These are phyloP conservation scores for Ochotona curzoniae DNA, from an alignment of 2,113 vertebrate species.

Conservation along the genomic window DNA sequence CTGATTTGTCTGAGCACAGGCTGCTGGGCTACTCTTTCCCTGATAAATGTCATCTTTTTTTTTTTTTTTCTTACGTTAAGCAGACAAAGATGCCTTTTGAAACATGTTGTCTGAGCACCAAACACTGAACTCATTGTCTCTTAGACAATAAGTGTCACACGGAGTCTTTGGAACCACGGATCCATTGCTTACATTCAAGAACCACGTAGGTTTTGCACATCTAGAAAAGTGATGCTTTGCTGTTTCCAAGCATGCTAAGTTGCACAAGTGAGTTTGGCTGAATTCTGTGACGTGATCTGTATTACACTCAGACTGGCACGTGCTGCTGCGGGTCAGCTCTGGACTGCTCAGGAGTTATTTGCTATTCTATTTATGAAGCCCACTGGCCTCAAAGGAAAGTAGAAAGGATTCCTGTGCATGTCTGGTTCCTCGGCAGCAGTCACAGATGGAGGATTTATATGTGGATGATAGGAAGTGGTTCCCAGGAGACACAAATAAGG, in stretches of 20 bases:
- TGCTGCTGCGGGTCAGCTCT: not conserved
- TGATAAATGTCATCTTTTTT: slow-evolving; percentile 64
- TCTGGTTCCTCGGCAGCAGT: not conserved
- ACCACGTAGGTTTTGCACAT: slow-evolving; percentile 43
- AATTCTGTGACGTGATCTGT: not conserved
- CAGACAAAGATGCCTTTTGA: slow-evolving; percentile 80
- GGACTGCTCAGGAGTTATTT: not conserved
- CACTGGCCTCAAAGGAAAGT: not conserved
- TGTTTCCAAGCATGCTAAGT: slow-evolving; percentile 40
- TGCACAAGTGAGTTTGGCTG: not conserved
- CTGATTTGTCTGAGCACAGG: slow-evolving; percentile 63
- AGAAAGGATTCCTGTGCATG: not conserved
- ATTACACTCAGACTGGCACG: not conserved
- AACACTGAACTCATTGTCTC: slow-evolving; percentile 77
- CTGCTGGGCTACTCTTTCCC: slow-evolving; percentile 67
- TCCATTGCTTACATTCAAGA: slow-evolving; percentile 50
- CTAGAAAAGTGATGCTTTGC: slow-evolving; percentile 26
- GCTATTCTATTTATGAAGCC: not conserved
- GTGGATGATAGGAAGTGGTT: not conserved
- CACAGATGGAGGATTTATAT: not conserved
- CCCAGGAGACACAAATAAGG: not conserved
- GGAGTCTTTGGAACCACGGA: slow-evolving; percentile 53
- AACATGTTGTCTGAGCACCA: slow-evolving; percentile 57
- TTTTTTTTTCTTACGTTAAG: slow-evolving; percentile 43
- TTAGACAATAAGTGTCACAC: slow-evolving; percentile 67